phyloP scores from a whole-genome alignment of 2,888 invertebrate species.

The Lycocerus yunnanus region DNA sequence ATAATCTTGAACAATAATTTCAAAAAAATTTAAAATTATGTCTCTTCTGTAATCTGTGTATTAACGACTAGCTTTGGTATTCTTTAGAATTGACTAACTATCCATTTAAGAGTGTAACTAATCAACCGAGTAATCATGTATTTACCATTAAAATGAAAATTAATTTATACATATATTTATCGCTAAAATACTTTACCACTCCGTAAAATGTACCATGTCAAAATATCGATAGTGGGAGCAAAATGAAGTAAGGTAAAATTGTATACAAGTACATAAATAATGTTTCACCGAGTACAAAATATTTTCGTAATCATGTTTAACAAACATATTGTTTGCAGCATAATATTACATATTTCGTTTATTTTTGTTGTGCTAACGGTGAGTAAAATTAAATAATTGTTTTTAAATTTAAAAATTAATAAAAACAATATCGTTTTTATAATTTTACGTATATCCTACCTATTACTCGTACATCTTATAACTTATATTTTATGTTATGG shows the following conservation, averaged over 20 bases:
- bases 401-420: background rate
- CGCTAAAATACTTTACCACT: background rate
- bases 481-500: too few species aligned
- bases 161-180: background rate
- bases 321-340: background rate
- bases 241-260: background rate
- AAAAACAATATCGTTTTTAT: too few species aligned
- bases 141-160: background rate
- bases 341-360: background rate
- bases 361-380: background rate
- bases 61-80: too few species aligned
- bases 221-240: background rate
- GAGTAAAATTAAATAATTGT: background rate
- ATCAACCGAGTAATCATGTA: background rate
- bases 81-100: too few species aligned
- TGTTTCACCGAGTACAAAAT: background rate
- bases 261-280: background rate
- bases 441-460: too few species aligned
- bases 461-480: too few species aligned
- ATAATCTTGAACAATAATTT: too few species aligned
- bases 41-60: too few species aligned
- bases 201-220: background rate
- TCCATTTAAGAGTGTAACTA: background rate
- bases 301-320: background rate
- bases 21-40: too few species aligned